Conservation (phyloP, 2,888 invertebrate genomes). For the Doris montereyensis region DNA sequence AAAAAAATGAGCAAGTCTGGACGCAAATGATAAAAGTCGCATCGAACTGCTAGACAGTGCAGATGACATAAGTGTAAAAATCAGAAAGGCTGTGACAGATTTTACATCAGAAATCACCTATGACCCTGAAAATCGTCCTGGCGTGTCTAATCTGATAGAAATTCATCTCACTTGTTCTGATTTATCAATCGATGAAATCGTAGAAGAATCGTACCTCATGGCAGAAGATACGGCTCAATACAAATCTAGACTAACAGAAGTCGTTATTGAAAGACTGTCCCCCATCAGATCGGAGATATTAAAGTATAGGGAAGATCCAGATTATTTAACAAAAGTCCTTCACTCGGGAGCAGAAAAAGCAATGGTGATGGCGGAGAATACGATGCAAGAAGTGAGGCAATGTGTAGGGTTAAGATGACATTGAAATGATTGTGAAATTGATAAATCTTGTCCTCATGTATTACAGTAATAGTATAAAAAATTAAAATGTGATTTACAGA, state of each 20-base stretch:
- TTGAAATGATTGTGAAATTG: too few relatives aligned
- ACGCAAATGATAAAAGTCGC: conserved; percentile 84
- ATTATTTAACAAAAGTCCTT: conserved; percentile 79
- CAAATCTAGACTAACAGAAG: conserved; percentile 82
- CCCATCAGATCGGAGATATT: conserved; percentile 81
- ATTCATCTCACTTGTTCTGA: conserved; percentile 86
- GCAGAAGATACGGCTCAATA: conserved; percentile 85
- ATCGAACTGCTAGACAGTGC: conserved; percentile 86
- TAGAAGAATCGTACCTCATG: conserved; percentile 76
- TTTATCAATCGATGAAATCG: conserved; percentile 80
- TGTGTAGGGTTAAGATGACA: conserved; percentile 76
- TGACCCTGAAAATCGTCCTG: conserved; percentile 85
- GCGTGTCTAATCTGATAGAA: conserved; percentile 89
- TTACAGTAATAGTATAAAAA: not conserved
- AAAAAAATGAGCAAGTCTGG: conserved; percentile 99
- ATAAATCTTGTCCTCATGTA: not conserved
- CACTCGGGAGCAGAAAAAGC: conserved; percentile 80
- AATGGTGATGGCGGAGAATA: conserved; percentile 77
- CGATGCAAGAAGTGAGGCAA: conserved; percentile 79
- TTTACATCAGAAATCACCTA: conserved; percentile 86
- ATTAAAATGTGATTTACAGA: too few relatives aligned
- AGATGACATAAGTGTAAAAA: conserved; percentile 80
- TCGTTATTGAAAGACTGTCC: conserved; percentile 80
- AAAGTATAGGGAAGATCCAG: conserved; percentile 77
- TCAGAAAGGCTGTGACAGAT: conserved; percentile 93